These are phyloP conservation scores for Yasuhikotakia modesta DNA, from an alignment of 2,797 vertebrate genomes.

Conservation along the genomic window DNA sequence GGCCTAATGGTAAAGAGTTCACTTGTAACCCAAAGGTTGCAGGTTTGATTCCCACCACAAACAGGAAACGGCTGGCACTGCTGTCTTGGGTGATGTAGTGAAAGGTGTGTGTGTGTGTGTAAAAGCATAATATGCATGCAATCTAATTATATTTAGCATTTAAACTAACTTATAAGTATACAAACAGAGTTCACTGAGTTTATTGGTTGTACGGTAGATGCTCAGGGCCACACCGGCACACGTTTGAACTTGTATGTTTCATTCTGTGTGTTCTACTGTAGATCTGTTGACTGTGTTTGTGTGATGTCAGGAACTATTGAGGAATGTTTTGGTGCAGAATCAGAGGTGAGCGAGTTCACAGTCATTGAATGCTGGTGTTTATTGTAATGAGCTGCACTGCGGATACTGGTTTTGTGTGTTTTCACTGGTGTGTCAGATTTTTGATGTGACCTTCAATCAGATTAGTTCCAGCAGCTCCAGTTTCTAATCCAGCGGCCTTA, in stretches of 20 bases:
- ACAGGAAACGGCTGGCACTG: too few species aligned
- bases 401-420: slow-evolving; percentile 22
- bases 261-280: slow-evolving; percentile 28
- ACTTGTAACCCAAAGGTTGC: too few species aligned
- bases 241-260: slow-evolving; percentile 21
- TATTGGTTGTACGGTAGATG: neutral
- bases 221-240: slow-evolving; percentile 6
- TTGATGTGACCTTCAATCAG: neutral
- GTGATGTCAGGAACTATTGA: slow-evolving; percentile 44
- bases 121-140: neutral
- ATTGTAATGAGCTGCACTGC: too few species aligned
- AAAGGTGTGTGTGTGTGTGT: neutral
- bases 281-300: slow-evolving; percentile 35
- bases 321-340: slow-evolving; percentile 46
- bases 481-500: slow-evolving; percentile 33
- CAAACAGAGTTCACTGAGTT: slow-evolving; percentile 8
- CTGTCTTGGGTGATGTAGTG: neutral
- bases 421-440: neutral
- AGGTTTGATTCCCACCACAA: too few species aligned
- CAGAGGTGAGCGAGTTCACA: slow-evolving; percentile 49
- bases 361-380: too few species aligned
- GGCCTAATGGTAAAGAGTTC: too few species aligned
- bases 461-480: slow-evolving; percentile 26
- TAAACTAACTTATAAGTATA: too few species aligned
- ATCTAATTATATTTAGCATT: neutral